These are phyloP conservation scores for Phalera bucephala DNA, from an alignment of 2,888 invertebrate genomes.

Conservation along the genomic window DNA sequence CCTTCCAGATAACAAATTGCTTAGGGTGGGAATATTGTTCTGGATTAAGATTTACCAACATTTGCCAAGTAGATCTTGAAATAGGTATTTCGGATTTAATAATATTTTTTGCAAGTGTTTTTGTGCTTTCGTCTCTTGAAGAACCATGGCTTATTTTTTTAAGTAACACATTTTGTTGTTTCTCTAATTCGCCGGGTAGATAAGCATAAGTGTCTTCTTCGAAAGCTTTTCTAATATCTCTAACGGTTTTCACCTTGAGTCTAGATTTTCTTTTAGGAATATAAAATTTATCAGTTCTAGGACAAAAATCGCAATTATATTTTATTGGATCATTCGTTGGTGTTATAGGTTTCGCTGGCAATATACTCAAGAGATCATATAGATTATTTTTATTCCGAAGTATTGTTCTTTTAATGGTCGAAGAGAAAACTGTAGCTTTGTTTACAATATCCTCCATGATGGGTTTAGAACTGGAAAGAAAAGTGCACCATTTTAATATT, in stretches of 20 bases:
- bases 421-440: conserved; percentile 50
- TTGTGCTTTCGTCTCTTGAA: conserved; percentile 54
- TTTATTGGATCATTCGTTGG: conserved; percentile 20
- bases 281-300: conserved; percentile 56
- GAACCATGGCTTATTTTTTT: conserved; percentile 62
- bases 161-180: conserved; percentile 55
- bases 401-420: conserved; percentile 52
- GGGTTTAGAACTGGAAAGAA: no score
- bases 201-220: conserved; percentile 59
- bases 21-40: conserved; percentile 43
- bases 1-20: conserved; percentile 66
- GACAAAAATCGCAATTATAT: conserved; percentile 47
- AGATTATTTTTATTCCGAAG: conserved; percentile 48
- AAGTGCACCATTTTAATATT: no score
- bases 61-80: conserved; percentile 67
- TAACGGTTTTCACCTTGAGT: conserved; percentile 66
- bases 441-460: conserved; percentile 37
- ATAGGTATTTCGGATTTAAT: conserved; percentile 54
- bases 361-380: conserved; percentile 49
- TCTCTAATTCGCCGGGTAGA: conserved; percentile 54
- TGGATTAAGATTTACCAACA: conserved; percentile 69
- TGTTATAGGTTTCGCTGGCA: conserved; percentile 46
- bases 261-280: conserved; percentile 58
- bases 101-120: conserved; percentile 52
- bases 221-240: conserved; percentile 58